Evolutionary conservation across 2,113 vertebrate species (phyloP).

Genomic region (Pontoporia blainvillei): DNA sequence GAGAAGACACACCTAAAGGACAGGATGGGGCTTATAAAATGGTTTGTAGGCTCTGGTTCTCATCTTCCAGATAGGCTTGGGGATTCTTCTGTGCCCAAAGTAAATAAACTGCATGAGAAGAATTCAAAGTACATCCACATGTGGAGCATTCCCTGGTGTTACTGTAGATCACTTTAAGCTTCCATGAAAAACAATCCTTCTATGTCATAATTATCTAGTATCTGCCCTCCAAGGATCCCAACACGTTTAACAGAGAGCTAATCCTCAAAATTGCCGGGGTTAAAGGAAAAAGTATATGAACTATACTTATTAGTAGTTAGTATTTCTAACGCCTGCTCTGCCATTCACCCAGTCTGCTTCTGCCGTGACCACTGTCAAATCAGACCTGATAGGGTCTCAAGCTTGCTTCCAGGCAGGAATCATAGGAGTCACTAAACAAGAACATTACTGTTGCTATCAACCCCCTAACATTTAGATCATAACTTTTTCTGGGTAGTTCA

Average conservation of each 20-base stretch:
- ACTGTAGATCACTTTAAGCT: not conserved
- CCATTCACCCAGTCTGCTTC: not conserved
- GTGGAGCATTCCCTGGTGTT: not conserved
- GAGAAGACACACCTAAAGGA: not conserved
- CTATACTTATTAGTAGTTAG: too few relatives aligned
- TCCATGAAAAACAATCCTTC: not conserved
- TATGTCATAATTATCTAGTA: not conserved
- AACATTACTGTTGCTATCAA: not conserved
- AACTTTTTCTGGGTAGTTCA: not conserved
- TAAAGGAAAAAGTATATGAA: not conserved
- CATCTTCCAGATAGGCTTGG: not conserved
- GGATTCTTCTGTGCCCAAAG: not conserved
- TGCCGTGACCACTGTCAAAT: not conserved
- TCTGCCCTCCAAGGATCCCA: not conserved
- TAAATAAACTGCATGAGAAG: conserved; percentile 20
- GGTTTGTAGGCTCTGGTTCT: not conserved
- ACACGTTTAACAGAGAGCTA: not conserved
- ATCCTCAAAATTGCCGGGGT: not conserved
- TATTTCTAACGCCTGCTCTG: not conserved
- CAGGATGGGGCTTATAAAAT: not conserved
- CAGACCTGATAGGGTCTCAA: not conserved
- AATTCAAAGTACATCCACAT: not conserved
- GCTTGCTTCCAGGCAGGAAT: not conserved
- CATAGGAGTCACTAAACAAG: not conserved
- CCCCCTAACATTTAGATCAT: not conserved